Evolutionary conservation across 2,888 invertebrate species (phyloP), one percentile per base, ranked within the genome.

Genomic region (Callosobruchus maculatus): DNA sequence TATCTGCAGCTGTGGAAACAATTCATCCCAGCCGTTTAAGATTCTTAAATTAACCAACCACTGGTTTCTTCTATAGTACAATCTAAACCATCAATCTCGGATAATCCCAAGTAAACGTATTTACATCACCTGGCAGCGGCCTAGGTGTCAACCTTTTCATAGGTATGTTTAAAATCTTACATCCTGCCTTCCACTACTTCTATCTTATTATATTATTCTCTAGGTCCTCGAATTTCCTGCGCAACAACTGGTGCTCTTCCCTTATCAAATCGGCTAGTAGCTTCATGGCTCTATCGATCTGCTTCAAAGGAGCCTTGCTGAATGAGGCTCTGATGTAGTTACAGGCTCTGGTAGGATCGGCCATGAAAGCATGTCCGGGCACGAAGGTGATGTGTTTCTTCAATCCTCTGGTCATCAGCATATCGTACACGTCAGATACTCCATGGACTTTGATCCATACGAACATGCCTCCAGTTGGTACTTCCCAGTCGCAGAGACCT

Each of bases 401-500:
- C 22, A 92, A 85, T 0, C 94, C 95, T 72, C 92, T 90, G 72
- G 91, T 89, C 88, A 91, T 90, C 20, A 95, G 91, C 91, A 95
- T 91, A 74, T 92, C 90, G 85, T 92, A 92, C 0, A 94, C 93
- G 83, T 95, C 94, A 0, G 89, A 87, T 0, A 95, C 89, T 0
- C 90, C 92, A 2, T 87, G 87, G 0, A 94, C 90, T 80, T 91
- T 90, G 71, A 94, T 87, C 95, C 95, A 95, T 67, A 94, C 88
- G 86, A 95, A 95, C 89, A 95, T 92, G 0, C 95, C 95, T 0
- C 93, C 94, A 2, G 87, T 85, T 0, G 95, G 95, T 22, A 89
- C 83, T 0, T 86, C 83, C 90, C 93, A 94, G 74, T 92, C 91
- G 0, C 91, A 92, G 2, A 94, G 83, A 71, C 90, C 91, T 88